Evolutionary conservation across 2,888 invertebrate species (phyloP).

Genomic region (Flexamia atlantica): DNA sequence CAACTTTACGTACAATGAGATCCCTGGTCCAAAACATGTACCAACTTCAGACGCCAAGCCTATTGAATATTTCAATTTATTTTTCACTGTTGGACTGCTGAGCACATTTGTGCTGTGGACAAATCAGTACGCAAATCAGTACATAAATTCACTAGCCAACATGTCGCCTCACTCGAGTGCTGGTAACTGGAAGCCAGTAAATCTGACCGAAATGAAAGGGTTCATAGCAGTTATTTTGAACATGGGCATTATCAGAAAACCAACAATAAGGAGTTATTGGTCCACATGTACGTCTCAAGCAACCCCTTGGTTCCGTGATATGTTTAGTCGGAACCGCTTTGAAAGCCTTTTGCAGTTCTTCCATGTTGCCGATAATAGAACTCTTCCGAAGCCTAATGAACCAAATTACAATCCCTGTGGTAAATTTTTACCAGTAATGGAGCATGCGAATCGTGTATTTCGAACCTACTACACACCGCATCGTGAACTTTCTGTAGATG

Average conservation of each 20-base stretch:
- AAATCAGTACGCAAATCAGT: too few relatives aligned
- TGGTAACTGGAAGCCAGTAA: constrained; percentile 48
- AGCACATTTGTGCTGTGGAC: too few relatives aligned
- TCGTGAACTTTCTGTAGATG: constrained; percentile 36
- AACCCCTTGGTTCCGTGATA: constrained; percentile 5
- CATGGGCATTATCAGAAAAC: constrained; percentile 35
- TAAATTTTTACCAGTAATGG: constrained; percentile 19
- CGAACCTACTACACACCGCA: not conserved
- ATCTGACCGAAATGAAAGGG: constrained; percentile 22
- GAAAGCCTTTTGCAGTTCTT: constrained; percentile 35
- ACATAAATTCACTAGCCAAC: too few relatives aligned
- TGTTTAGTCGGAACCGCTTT: constrained; percentile 55
- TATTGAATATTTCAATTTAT: too few relatives aligned
- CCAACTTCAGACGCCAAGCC: too few relatives aligned
- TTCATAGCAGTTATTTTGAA: constrained; percentile 53
- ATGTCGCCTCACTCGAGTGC: too few relatives aligned
- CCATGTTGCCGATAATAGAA: constrained; percentile 6
- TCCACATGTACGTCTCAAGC: not conserved
- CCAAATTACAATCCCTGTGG: constrained; percentile 45
- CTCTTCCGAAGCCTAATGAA: constrained; percentile 28
- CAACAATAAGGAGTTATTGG: constrained; percentile 47
- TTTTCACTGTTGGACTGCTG: too few relatives aligned
- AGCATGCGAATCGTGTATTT: constrained; percentile 23
- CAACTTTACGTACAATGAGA: too few relatives aligned
- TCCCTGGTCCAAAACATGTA: too few relatives aligned